A percentile compares a stretch with the other conserved stretches of the same genome.
phyloP scores from a whole-genome alignment of 2,113 vertebrate species.

The Erinaceus europaeus region DNA sequence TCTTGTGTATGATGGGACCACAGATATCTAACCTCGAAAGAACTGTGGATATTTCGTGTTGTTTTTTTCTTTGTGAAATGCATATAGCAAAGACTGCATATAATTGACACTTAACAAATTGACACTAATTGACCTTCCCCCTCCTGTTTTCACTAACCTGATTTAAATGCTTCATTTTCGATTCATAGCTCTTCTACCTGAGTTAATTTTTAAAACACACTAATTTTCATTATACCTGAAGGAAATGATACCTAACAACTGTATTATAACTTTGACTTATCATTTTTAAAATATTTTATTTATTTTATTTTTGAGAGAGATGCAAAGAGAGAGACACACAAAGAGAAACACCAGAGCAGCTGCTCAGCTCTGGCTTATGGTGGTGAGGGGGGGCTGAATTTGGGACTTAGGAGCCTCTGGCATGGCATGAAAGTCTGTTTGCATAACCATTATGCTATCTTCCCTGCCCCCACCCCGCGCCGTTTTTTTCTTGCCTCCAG shows the following conservation, averaged over 20 bases:
- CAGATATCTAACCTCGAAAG: slow-evolving; percentile 54
- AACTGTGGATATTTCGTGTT: slow-evolving; percentile 71
- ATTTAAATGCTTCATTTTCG: slow-evolving; percentile 78
- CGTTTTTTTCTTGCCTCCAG: too few species aligned
- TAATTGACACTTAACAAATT: slow-evolving; percentile 77
- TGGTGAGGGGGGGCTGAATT: too few species aligned
- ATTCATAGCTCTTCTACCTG: slow-evolving; percentile 75
- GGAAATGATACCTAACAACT: slow-evolving; percentile 74
- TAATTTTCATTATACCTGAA: slow-evolving; percentile 78
- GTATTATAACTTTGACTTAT: slow-evolving; percentile 66
- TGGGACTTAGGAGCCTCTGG: too few species aligned
- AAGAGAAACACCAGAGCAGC: too few species aligned
- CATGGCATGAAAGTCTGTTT: too few species aligned
- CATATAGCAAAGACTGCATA: slow-evolving; percentile 64
- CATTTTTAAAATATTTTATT: too few species aligned
- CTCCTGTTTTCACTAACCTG: slow-evolving; percentile 69
- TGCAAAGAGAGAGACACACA: too few species aligned
- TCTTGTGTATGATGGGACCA: slow-evolving; percentile 32
- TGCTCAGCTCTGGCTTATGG: too few species aligned
- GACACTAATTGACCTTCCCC: slow-evolving; percentile 75
- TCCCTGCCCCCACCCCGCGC: too few species aligned
- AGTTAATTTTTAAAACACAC: slow-evolving; percentile 79
- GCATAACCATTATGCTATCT: too few species aligned
- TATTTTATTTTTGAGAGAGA: too few species aligned
- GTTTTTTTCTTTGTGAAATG: slow-evolving; percentile 68